Percentiles rank a stretch among this genome's conserved stretches.
These are phyloP conservation scores for Rutpela maculata DNA, from an alignment of 2,888 invertebrate species.

Conservation along the genomic window DNA sequence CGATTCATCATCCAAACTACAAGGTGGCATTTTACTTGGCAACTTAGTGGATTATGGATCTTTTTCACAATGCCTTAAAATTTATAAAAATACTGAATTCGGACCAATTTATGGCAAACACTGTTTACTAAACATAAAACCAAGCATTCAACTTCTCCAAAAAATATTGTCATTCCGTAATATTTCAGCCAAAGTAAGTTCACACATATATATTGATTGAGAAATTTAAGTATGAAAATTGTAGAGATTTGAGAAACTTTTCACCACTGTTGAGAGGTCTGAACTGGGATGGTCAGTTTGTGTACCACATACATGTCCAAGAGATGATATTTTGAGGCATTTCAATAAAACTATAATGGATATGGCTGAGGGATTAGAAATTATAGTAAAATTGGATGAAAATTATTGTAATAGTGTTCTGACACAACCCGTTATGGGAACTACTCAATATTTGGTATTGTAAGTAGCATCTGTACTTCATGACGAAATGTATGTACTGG, in stretches of 20 bases:
- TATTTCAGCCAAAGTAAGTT: slow-evolving; percentile 60
- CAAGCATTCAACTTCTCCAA: slow-evolving; percentile 56
- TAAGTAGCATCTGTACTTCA: slow-evolving; percentile 36
- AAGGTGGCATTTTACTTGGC: slow-evolving; percentile 72
- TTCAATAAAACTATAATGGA: slow-evolving; percentile 63
- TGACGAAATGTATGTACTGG: too few species aligned
- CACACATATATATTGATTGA: not conserved
- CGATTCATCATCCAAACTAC: slow-evolving; percentile 74
- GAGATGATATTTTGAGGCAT: slow-evolving; percentile 67
- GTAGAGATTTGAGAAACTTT: slow-evolving; percentile 61
- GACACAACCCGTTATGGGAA: slow-evolving; percentile 57
- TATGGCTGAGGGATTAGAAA: slow-evolving; percentile 64
- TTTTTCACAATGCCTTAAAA: slow-evolving; percentile 72
- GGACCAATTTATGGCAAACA: slow-evolving; percentile 71
- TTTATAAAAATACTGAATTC: slow-evolving; percentile 54
- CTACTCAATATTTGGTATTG: slow-evolving; percentile 46
- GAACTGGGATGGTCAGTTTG: slow-evolving; percentile 70
- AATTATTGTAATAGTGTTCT: slow-evolving; percentile 62
- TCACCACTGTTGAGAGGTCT: slow-evolving; percentile 57
- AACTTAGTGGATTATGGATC: slow-evolving; percentile 73
- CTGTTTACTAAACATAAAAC: slow-evolving; percentile 65
- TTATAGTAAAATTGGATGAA: slow-evolving; percentile 60
- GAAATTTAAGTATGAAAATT: slow-evolving; percentile 25
- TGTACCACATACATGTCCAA: slow-evolving; percentile 71
- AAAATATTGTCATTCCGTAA: slow-evolving; percentile 62